Evolutionary conservation across 2,113 vertebrate species (phyloP).

Genomic region (Athene cunicularia): DNA sequence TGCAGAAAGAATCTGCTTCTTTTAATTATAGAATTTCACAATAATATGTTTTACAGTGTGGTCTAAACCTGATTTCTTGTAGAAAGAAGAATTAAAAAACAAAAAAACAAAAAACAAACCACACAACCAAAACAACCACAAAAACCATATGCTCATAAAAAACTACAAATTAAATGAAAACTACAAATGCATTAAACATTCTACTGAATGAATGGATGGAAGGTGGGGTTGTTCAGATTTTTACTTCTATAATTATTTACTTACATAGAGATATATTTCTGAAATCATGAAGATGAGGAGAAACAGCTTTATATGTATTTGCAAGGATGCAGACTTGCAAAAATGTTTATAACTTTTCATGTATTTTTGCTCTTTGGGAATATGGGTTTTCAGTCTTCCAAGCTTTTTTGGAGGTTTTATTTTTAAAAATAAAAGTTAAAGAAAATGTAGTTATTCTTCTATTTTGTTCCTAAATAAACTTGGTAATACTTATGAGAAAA

Average conservation of each 20-base stretch:
- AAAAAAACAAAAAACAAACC: no score
- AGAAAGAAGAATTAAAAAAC: neutral
- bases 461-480: neutral
- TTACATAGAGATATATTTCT: neutral
- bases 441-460: neutral
- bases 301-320: neutral
- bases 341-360: neutral
- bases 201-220: neutral
- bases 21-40: neutral
- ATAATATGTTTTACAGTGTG: neutral
- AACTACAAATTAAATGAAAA: neutral
- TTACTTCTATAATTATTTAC: neutral
- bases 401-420: neutral
- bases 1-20: neutral
- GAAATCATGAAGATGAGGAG: neutral
- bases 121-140: no score
- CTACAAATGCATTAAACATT: neutral
- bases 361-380: neutral
- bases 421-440: neutral
- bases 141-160: neutral
- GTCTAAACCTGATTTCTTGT: neutral
- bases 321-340: neutral
- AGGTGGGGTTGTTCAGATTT: neutral
- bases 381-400: fast-evolving
- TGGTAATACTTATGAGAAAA: neutral